phyloP scores from a whole-genome alignment of 2,113 vertebrate species.

The Perca flavescens region DNA sequence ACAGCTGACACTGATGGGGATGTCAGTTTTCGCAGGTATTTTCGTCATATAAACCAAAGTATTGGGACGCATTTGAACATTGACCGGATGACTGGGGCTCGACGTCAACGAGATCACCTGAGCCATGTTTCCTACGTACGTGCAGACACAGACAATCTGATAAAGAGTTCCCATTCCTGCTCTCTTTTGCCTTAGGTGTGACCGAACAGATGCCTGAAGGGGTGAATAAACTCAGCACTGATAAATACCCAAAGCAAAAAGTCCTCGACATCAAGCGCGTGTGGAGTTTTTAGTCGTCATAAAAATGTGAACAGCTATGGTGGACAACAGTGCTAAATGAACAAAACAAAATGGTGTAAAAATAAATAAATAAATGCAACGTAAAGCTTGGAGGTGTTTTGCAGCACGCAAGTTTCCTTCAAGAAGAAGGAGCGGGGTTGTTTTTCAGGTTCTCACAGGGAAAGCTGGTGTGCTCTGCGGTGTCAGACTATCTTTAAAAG shows the following conservation, averaged over 20 bases:
- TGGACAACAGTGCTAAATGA: slow-evolving; percentile 29
- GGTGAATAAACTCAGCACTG: slow-evolving; percentile 10
- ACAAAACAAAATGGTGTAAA: slow-evolving; percentile 5
- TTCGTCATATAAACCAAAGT: background rate
- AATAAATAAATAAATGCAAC: slow-evolving; percentile 16
- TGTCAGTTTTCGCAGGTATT: background rate
- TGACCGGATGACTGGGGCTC: background rate
- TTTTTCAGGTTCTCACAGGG: background rate
- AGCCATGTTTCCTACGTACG: background rate
- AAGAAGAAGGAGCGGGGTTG: slow-evolving; percentile 10
- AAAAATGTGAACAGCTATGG: slow-evolving; percentile 24
- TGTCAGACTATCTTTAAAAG: slow-evolving; percentile 15
- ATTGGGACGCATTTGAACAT: background rate
- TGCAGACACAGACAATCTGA: background rate
- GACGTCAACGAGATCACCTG: background rate
- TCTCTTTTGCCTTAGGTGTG: slow-evolving; percentile 27
- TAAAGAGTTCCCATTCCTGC: slow-evolving; percentile 44
- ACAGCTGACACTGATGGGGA: background rate
- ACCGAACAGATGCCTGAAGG: background rate
- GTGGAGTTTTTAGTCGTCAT: slow-evolving; percentile 11
- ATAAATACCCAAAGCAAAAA: background rate
- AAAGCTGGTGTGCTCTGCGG: slow-evolving; percentile 14
- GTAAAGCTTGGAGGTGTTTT: slow-evolving; percentile 36
- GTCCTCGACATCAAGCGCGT: background rate
- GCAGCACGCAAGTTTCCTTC: slow-evolving; percentile 40